Percentiles rank a stretch among this genome's conserved stretches.
Conservation (phyloP, 2,797 vertebrate species). For the Toxotes lorentzi region DNA sequence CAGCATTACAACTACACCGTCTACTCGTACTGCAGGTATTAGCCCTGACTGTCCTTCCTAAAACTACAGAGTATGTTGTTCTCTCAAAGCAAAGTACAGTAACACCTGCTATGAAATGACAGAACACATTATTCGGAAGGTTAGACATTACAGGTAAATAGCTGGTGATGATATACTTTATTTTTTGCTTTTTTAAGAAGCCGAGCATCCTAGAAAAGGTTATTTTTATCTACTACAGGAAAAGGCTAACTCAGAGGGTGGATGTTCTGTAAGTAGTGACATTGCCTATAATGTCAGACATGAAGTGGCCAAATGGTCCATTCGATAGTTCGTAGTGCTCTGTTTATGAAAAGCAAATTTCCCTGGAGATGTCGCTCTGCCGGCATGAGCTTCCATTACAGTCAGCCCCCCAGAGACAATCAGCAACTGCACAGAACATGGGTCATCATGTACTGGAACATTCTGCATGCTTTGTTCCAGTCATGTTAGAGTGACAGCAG, state of each 20-base stretch:
- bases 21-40: conserved; percentile 7
- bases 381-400: conserved; percentile 57
- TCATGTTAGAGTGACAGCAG: conserved; percentile 13
- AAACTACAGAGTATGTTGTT: conserved; percentile 9
- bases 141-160: conserved; percentile 27
- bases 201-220: conserved; percentile 38
- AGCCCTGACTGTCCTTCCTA: conserved; percentile 14
- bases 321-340: conserved; percentile 17
- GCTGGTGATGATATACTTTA: conserved; percentile 31
- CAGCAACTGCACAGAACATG: conserved; percentile 24
- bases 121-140: conserved; percentile 42
- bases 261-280: conserved; percentile 29
- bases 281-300: conserved; percentile 45
- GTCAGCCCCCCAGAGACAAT: conserved; percentile 19
- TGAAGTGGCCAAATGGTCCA: conserved; percentile 8
- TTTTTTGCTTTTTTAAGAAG: conserved; percentile 29
- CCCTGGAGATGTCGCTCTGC: conserved; percentile 34
- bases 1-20: background rate
- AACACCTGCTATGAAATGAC: conserved; percentile 37
- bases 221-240: conserved; percentile 34
- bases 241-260: conserved; percentile 52
- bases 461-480: conserved; percentile 24
- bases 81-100: conserved; percentile 13
- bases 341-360: conserved; percentile 34
- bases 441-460: conserved; percentile 39